Evolutionary conservation across 2,888 invertebrate genomes (phyloP).

Genomic region (Eurytoma adleriae): DNA sequence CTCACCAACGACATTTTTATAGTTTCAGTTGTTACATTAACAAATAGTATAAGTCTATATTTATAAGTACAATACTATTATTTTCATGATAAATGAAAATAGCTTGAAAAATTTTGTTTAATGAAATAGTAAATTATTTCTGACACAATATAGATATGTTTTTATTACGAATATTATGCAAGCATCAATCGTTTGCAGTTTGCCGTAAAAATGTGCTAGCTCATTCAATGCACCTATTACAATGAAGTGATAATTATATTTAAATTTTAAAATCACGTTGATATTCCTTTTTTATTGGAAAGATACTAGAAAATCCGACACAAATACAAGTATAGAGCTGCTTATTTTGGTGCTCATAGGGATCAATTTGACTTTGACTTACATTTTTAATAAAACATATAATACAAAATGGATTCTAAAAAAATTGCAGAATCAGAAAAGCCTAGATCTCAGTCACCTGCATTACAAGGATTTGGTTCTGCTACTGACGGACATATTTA

Average conservation of each 20-base stretch:
- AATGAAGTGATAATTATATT: background rate
- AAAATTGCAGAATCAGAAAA: slow-evolving; percentile 66
- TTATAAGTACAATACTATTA: background rate
- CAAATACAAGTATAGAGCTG: background rate
- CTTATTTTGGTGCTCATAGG: background rate
- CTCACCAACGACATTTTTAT: background rate
- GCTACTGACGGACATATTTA: slow-evolving; percentile 50
- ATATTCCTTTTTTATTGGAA: background rate
- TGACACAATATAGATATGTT: background rate
- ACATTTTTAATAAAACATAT: slow-evolving; percentile 40
- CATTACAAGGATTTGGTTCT: slow-evolving; percentile 60
- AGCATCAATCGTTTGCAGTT: background rate
- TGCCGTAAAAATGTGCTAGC: background rate
- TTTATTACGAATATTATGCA: background rate
- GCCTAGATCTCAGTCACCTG: slow-evolving; percentile 66
- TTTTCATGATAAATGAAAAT: background rate
- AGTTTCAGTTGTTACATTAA: background rate
- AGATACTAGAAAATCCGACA: background rate
- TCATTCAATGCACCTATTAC: background rate
- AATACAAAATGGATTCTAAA: slow-evolving; percentile 67
- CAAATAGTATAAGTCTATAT: background rate
- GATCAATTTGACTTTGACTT: background rate
- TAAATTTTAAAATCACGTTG: background rate
- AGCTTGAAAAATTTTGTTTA: background rate
- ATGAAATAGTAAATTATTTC: background rate